Base-by-base conservation (phyloP, 1,140 invertebrate genomes). In the Plectrocnemia conspersa region DNA sequence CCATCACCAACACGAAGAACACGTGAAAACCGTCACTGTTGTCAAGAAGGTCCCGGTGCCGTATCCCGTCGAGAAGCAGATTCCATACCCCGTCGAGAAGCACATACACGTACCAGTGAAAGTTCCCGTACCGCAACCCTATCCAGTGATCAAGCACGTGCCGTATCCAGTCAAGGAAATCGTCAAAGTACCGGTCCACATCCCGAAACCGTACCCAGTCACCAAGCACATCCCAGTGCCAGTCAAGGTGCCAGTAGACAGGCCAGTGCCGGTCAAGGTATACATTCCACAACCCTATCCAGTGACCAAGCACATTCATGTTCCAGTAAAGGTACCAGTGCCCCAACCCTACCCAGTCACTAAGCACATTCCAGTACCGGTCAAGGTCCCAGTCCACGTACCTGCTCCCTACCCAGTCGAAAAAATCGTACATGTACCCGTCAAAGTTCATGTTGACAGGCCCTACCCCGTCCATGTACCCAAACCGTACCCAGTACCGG, bases 1-100 rank as follows among this genome's bases (percentile, higher is more conserved):
- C 42, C 64, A 64, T 41, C 68, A 68, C 50, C 64, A 66, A 24
- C 63, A 79, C 45, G 76, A 78, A 66, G 73, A 82, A 46, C 75
- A 80, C 61, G 66, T 78, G 44, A 89, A 89, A 70, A 84, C 84
- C n/a, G 73, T 88, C 58, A 88, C 85, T 13, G 74, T 88, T 9
- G 78, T 84, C 29, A 88, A 89, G 69, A 86, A 87, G 64, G 79
- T 84, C 62, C 72, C 77, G 52, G 69, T 80, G 5, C 82, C 81
- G 1, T 78, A 79, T 64, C 82, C 81, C 11, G 78, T 82, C 10
- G 77, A 79, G 54, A 81, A 81, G 65, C 73, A 75, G 56, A 75
- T 81, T 49, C 78, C 65, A 9, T 64, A 74, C 7, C 79, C 80
- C 3, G 79, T 82, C 6, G 74, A 76, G 59, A 81, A 80, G 53